Conservation (phyloP, 2,888 invertebrate species). For the Desoria tigrina region DNA sequence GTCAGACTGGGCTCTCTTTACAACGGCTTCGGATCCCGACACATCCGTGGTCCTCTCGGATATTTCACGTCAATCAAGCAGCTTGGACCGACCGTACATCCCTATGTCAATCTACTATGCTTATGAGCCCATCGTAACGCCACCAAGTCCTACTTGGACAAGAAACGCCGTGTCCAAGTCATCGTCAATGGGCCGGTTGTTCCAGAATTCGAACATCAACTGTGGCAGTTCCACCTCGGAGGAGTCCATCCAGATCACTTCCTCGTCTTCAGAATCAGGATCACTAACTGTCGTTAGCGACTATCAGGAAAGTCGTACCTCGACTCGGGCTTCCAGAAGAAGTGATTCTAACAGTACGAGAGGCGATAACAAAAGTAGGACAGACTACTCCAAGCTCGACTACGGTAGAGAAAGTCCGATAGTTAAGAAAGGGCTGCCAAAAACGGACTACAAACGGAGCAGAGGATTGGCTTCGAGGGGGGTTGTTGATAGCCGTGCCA, state of each 20-base stretch:
- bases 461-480: not conserved
- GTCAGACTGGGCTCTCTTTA: no score
- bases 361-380: not conserved
- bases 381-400: conserved; percentile 5
- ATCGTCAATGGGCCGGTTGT: no score
- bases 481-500: conserved; percentile 6
- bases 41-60: not conserved
- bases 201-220: not conserved
- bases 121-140: conserved; percentile 22
- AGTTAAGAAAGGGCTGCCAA: no score
- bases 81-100: conserved; percentile 10
- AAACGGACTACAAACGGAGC: no score
- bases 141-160: not conserved
- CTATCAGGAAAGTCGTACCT: not conserved
- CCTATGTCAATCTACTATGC: conserved; percentile 14
- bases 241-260: not conserved
- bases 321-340: not conserved
- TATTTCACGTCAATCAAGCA: conserved; percentile 11
- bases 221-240: not conserved
- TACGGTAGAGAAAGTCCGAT: not conserved
- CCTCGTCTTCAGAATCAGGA: conserved; percentile 2
- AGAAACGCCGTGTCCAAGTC: not conserved
- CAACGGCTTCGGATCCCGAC: no score
- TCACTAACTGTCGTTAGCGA: not conserved
- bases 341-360: no score